Percentiles rank a stretch among this genome's conserved stretches.
Conservation (phyloP, 1,140 invertebrate genomes). For the Orchesella cincta region DNA sequence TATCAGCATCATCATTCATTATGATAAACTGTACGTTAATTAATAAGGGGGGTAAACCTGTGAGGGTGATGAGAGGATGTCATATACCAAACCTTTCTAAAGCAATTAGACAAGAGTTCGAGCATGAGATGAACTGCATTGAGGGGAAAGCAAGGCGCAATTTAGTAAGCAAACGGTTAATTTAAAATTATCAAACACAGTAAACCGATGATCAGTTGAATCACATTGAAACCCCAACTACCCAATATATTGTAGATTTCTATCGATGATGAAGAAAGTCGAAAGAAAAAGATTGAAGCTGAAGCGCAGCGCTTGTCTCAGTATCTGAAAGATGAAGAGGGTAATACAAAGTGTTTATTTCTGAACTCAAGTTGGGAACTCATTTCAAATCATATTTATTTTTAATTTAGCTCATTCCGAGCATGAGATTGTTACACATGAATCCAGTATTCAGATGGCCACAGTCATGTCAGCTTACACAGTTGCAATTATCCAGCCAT, state of each 20-base stretch:
- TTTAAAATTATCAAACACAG: not conserved
- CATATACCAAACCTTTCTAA: slow-evolving; percentile 78
- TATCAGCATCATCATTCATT: slow-evolving; percentile 21
- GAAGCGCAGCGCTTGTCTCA: slow-evolving; percentile 45
- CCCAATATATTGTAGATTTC: slow-evolving; percentile 42
- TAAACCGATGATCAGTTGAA: not conserved
- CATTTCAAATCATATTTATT: not conserved
- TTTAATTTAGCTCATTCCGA: not conserved
- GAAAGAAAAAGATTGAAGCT: slow-evolving; percentile 43
- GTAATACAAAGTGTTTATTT: slow-evolving; percentile 10
- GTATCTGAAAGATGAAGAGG: slow-evolving; percentile 46
- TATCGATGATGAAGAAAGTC: slow-evolving; percentile 44
- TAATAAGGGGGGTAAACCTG: slow-evolving; percentile 73
- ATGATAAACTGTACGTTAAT: not conserved
- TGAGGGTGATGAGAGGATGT: slow-evolving; percentile 81
- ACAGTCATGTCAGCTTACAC: slow-evolving; percentile 42
- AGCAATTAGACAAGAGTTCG: slow-evolving; percentile 75
- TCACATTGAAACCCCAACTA: no score
- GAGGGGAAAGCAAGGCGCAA: slow-evolving; percentile 58
- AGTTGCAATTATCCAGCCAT: slow-evolving; percentile 34
- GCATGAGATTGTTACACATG: slow-evolving; percentile 25
- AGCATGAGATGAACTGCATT: slow-evolving; percentile 63
- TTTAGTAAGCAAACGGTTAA: slow-evolving; percentile 54
- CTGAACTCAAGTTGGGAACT: not conserved
- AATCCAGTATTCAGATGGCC: slow-evolving; percentile 42